Conservation (phyloP, 2,797 vertebrate species). For the Semaprochilodus insignis region DNA sequence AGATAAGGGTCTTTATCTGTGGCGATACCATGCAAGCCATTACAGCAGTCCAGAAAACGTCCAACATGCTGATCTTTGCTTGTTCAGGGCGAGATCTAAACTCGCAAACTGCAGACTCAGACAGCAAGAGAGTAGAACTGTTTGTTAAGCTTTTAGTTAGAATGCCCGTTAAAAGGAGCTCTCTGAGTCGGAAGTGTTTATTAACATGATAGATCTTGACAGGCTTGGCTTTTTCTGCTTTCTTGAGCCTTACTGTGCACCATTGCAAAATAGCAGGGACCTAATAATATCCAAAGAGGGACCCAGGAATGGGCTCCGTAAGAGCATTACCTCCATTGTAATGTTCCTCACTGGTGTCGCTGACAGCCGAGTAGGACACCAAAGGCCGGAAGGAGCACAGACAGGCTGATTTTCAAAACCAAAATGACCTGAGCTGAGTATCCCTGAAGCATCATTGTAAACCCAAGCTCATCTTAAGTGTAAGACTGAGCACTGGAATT, state of each 20-base stretch:
- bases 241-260: conserved; percentile 39
- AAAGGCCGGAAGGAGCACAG: not conserved
- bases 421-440: not conserved
- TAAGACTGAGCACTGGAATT: not conserved
- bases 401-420: conserved; percentile 2
- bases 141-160: conserved; percentile 54
- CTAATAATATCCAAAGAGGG: conserved; percentile 46
- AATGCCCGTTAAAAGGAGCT: conserved; percentile 46
- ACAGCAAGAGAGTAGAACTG: conserved; percentile 38
- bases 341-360: conserved; percentile 26
- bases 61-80: conserved; percentile 29
- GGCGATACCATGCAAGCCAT: conserved; percentile 1
- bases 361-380: conserved; percentile 34
- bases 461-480: not conserved
- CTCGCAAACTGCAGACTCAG: conserved; percentile 35
- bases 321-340: conserved; percentile 48
- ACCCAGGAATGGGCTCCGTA: conserved; percentile 37
- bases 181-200: conserved; percentile 43
- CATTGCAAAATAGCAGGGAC: conserved; percentile 46
- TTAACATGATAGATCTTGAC: conserved; percentile 53
- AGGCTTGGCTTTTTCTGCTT: conserved; percentile 17
- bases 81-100: conserved; percentile 33
- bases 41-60: conserved; percentile 4
- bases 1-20: conserved; percentile 11
- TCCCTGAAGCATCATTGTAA: not conserved